These are phyloP conservation scores for Gymnobelideus leadbeateri DNA, from an alignment of 2,113 vertebrate genomes.

Conservation along the genomic window DNA sequence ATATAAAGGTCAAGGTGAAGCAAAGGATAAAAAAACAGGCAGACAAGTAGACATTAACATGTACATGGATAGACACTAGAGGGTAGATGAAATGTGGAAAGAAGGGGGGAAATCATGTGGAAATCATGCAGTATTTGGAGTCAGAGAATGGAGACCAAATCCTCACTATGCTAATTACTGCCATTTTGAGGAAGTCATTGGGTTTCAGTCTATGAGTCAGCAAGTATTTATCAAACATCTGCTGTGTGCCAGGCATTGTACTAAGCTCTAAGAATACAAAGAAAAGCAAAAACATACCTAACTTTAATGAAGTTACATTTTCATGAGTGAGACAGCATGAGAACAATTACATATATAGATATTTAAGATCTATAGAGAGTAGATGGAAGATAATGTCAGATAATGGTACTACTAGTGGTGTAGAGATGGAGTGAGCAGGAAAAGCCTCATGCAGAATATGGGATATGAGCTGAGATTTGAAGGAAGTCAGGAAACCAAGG, in stretches of 20 bases:
- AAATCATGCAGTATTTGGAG: not conserved
- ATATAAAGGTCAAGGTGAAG: not conserved
- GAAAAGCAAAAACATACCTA: not conserved
- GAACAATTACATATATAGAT: too few species aligned
- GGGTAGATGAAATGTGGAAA: not conserved
- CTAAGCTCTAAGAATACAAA: not conserved
- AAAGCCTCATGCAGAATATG: not conserved
- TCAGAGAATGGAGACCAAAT: not conserved
- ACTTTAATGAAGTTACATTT: too few species aligned
- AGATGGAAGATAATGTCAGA: not conserved
- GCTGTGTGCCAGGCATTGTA: not conserved
- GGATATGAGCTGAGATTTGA: not conserved
- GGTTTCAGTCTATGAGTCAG: not conserved
- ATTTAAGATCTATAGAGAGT: too few species aligned
- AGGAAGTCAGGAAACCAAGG: not conserved
- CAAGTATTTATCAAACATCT: not conserved
- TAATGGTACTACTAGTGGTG: not conserved
- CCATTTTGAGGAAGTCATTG: not conserved
- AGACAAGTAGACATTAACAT: not conserved
- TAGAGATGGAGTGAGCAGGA: not conserved
- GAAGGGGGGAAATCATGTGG: not conserved
- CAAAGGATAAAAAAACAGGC: not conserved
- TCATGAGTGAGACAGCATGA: too few species aligned
- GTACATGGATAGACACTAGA: not conserved
- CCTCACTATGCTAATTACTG: not conserved